Percentiles rank a stretch among this genome's conserved stretches.
phyloP scores from a whole-genome alignment of 1,140 invertebrate genomes.

The Drosophila pectinifera region DNA sequence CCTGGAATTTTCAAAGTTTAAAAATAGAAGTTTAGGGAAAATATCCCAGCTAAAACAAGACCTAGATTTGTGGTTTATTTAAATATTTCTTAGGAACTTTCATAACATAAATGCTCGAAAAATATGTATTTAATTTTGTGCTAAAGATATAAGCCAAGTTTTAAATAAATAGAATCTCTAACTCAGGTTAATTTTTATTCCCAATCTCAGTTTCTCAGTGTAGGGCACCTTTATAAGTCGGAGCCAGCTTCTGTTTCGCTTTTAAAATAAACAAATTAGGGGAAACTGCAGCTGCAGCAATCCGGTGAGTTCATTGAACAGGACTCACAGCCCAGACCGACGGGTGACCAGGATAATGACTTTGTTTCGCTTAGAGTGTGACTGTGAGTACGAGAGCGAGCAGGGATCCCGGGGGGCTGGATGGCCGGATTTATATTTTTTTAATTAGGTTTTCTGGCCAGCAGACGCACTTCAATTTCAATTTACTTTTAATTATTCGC shows the following conservation, averaged over 20 bases:
- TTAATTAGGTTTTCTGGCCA: conserved; percentile 39
- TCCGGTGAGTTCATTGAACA: conserved; percentile 41
- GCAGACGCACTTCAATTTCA: conserved; percentile 57
- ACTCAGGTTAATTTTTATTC: neutral
- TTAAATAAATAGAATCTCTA: neutral
- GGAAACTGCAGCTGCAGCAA: conserved; percentile 44
- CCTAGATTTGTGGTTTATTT: too few species aligned
- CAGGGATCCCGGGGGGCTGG: conserved; percentile 9
- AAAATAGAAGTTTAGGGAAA: neutral
- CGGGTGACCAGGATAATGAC: conserved; percentile 40
- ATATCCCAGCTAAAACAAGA: too few species aligned
- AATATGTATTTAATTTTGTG: neutral
- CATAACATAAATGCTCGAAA: too few species aligned
- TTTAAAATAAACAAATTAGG: conserved; percentile 40
- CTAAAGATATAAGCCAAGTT: neutral
- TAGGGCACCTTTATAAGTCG: neutral
- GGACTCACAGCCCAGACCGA: conserved; percentile 11
- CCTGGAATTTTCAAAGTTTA: conserved; percentile 8
- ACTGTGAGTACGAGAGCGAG: conserved; percentile 6
- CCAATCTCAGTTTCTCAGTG: neutral
- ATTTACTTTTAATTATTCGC: conserved; percentile 79
- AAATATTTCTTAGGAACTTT: too few species aligned
- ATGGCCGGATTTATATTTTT: conserved; percentile 50
- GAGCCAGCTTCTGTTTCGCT: conserved; percentile 43
- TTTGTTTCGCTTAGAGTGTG: conserved; percentile 39